Evolutionary conservation across 2,797 vertebrate species (phyloP), one percentile per base, ranked within the genome.

Genomic region (Microhierax caerulescens): DNA sequence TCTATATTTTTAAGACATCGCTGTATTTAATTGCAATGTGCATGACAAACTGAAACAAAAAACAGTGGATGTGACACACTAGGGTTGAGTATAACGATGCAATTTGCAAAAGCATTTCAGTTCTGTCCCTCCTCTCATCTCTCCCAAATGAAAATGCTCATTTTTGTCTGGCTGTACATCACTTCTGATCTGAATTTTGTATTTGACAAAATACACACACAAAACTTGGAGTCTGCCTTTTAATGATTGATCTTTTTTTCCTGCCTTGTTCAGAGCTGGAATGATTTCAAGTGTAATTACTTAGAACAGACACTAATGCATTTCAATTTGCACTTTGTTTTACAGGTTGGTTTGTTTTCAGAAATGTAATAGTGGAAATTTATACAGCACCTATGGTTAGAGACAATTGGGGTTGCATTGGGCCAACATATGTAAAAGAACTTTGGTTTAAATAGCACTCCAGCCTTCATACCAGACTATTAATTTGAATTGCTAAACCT

Each of bases 231-330:
- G 59, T 53, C 64, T 88, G 76, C 41, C 48, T 83, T 50, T 54
- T 73, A 64, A 73, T 1, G 11, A 15, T 11, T 70, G 68, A n/a
- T 78, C 64, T 78, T 41, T 18, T 32, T 43, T 18, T 5, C 5
- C 32, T 68, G 7, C 47, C 57, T 84, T 73, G 18, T 34, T 39
- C 8, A 8, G 34, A 88, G 61, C 65, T 90, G 79, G 69, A 93
- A 74, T 75, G n/a, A 85, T 90, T 95, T 93, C 57, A 90, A 59
- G 69, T 78, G 21, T 75, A 91, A 90, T 86, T 90, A 65, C 77
- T 94, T 78, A n/a, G 27, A 84, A 53, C 72, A 83, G 93, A 81
- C 82, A 61, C 16, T 81, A 86, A 86, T 14, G 76, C 77, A 15
- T 93, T 94, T 78, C 76, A 72, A 4, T 95, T 84, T 85, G 69